A percentile compares a stretch with the other conserved stretches of the same genome.
These are phyloP conservation scores for Teinopalpus imperialis DNA, from an alignment of 2,888 invertebrate genomes.

Conservation along the genomic window DNA sequence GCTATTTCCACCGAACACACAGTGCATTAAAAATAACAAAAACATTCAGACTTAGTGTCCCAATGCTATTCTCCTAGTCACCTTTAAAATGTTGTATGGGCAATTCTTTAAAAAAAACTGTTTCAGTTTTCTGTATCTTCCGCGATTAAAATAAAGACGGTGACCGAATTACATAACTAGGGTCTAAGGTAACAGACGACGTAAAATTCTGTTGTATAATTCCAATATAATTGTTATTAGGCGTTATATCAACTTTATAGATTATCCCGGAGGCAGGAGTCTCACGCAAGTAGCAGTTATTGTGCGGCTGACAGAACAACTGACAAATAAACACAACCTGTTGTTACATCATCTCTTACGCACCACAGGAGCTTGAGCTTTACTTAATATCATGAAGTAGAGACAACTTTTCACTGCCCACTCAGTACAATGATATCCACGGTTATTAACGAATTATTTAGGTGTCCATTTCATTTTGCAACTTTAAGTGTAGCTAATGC, in stretches of 20 bases:
- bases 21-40: too few relatives aligned
- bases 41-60: too few relatives aligned
- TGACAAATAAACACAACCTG: slow-evolving; percentile 72
- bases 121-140: too few relatives aligned
- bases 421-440: slow-evolving; percentile 15
- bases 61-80: too few relatives aligned
- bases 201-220: too few relatives aligned
- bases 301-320: slow-evolving; percentile 57
- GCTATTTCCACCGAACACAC: too few relatives aligned
- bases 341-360: slow-evolving; percentile 67
- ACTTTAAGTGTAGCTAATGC: neutral
- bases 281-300: slow-evolving; percentile 64
- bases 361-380: slow-evolving; percentile 41
- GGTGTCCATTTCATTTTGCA: slow-evolving; percentile 2
- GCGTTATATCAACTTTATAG: slow-evolving; percentile 45
- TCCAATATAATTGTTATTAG: too few relatives aligned
- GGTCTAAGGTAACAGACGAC: too few relatives aligned
- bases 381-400: slow-evolving; percentile 25
- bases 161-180: too few relatives aligned
- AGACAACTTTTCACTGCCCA: slow-evolving; percentile 22
- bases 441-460: slow-evolving; percentile 20
- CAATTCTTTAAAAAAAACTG: too few relatives aligned
- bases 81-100: too few relatives aligned
- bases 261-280: slow-evolving; percentile 49
- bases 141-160: too few relatives aligned